Conservation (phyloP, 1,140 invertebrate species). For the Heliconius hewitsoni region DNA sequence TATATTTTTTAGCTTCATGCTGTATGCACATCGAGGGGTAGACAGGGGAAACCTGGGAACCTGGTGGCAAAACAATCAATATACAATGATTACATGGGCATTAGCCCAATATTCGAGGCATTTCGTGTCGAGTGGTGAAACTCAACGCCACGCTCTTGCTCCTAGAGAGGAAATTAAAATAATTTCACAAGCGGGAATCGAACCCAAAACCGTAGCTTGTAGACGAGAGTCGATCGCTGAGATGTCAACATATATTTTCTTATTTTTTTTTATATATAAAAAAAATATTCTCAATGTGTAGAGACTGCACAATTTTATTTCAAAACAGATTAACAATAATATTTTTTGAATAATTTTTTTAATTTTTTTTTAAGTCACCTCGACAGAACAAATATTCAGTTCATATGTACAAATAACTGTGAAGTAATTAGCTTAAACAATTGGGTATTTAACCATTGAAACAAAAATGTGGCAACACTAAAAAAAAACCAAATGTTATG, state of each 20-base stretch:
- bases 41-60: too few relatives aligned
- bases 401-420: conserved; percentile 11
- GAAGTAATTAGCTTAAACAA: neutral
- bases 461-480: neutral
- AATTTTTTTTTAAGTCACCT: neutral
- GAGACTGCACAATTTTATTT: neutral
- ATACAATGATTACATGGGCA: too few relatives aligned
- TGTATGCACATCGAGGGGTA: too few relatives aligned
- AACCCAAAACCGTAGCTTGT: neutral
- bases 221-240: too few relatives aligned
- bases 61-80: too few relatives aligned
- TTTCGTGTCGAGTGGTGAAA: too few relatives aligned
- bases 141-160: neutral
- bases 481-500: neutral
- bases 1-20: too few relatives aligned
- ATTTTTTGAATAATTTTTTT: neutral
- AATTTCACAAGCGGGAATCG: neutral
- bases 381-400: neutral
- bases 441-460: neutral
- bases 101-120: too few relatives aligned
- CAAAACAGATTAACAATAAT: conserved; percentile 1
- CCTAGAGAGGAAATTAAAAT: neutral
- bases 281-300: neutral
- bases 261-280: neutral
- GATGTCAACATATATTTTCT: neutral